phyloP scores from a whole-genome alignment of 1,140 invertebrate species.

The Drosophila tristis region DNA sequence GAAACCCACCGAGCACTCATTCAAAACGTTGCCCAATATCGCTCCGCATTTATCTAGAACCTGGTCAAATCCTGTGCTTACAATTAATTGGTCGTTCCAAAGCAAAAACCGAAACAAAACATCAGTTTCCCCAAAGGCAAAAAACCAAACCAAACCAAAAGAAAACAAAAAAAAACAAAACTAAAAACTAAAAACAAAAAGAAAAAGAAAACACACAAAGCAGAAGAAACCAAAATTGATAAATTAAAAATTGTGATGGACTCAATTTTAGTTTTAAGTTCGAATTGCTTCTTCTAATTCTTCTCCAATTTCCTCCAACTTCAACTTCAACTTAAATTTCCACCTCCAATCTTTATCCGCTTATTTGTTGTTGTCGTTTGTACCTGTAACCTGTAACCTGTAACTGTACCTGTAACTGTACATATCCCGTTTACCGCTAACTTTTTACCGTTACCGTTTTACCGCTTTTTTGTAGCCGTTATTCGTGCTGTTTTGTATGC shows the following conservation, averaged over 20 bases:
- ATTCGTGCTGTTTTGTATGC: conserved; percentile 19
- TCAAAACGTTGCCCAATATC: conserved; percentile 32
- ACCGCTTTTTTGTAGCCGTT: conserved; percentile 21
- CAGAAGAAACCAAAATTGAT: conserved; percentile 58
- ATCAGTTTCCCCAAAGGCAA: conserved; percentile 1
- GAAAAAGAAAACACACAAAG: conserved; percentile 22
- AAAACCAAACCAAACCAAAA: neutral
- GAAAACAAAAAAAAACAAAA: conserved; percentile 5
- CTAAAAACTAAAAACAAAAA: conserved; percentile 27
- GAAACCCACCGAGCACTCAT: conserved; percentile 73
- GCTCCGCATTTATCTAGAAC: conserved; percentile 32
- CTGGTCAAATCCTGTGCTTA: conserved; percentile 4
- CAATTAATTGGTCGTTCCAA: neutral
- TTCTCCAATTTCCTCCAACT: conserved; percentile 26
- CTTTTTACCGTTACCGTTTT: conserved; percentile 17
- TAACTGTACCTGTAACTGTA: conserved; percentile 28
- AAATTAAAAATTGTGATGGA: conserved; percentile 84
- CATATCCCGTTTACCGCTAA: conserved; percentile 13
- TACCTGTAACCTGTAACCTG: conserved; percentile 8
- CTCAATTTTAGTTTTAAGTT: conserved; percentile 82
- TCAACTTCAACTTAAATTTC: conserved; percentile 31
- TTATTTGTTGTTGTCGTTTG: conserved; percentile 51
- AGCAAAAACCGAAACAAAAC: conserved; percentile 18
- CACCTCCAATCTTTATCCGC: conserved; percentile 38
- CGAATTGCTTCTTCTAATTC: conserved; percentile 50